Base-by-base conservation (phyloP, 2,888 invertebrate species). In the Abrostola triplasia region DNA sequence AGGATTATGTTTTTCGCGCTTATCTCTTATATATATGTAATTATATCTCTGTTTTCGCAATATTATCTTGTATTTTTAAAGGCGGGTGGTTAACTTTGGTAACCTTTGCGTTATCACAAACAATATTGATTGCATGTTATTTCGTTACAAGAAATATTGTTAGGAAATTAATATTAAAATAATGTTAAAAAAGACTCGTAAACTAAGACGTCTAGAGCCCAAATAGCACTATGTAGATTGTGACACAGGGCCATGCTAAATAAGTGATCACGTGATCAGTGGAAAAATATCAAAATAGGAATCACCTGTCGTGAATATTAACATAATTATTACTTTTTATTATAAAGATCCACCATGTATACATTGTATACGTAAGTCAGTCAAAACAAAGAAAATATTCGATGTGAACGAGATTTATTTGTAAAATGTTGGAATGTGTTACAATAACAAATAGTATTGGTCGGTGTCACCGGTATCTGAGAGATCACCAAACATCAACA, bases 401-500 rank as follows among this genome's bases (percentile, higher is more conserved):
- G 10, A n/a, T 6, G 10, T 44, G n/a, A 7, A 44, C 35, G 40
- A 9, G 36, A 37, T 40, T 48, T 13, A 62, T 69, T 56, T 59
- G 41, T 59, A 42, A 62, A 50, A 50, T 12, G 8, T 6, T 57
- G 64, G 62, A 60, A 75, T 69, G 56, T 64, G 41, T 59, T 62
- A 59, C 59, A 51, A 77, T 65, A 68, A 73, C 67, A 77, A 64
- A 60, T 59, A 50, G 47, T 64, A 57, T 59, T 59, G 56, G 37
- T 63, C 57, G 48, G 53, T 64, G 48, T 60, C 59, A 60, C 51
- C 44, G 57, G 70, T 66, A 67, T 80, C 70, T 56, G 59, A 66
- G 40, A 64, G 54, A 80, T 79, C 64, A 67, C 47, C 51, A 68
- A 75, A 73, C 62, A 72, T 77, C 76, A 80, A 77, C 72, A 77